Evolutionary conservation across 2,888 invertebrate species (phyloP).

Genomic region (Phytoseiulus persimilis): DNA sequence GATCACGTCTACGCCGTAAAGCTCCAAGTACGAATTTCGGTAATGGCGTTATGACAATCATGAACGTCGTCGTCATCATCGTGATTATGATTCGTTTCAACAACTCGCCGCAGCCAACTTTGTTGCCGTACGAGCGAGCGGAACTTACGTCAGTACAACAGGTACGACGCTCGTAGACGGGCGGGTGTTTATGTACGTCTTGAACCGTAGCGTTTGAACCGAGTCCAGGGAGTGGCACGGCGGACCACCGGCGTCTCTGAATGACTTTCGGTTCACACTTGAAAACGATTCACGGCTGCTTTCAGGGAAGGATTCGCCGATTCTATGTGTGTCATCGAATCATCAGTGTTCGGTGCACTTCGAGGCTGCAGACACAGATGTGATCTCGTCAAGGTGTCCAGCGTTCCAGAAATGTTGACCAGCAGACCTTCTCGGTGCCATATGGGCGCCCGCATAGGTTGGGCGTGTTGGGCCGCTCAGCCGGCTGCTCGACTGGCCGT

Average conservation of each 20-base stretch:
- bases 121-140: background rate
- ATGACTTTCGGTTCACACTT: too few relatives aligned
- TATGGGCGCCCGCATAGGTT: background rate
- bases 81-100: background rate
- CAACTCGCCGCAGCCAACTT: background rate
- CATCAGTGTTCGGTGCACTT: background rate
- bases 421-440: background rate
- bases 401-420: background rate
- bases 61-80: background rate
- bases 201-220: too few relatives aligned
- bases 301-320: too few relatives aligned
- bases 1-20: conserved; percentile 5
- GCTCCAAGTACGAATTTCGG: background rate
- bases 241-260: too few relatives aligned
- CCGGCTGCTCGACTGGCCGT: background rate
- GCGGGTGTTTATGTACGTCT: background rate
- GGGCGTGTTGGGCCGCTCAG: background rate
- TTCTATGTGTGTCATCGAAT: background rate
- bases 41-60: conserved; percentile 5
- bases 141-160: background rate
- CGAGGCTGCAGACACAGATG: background rate
- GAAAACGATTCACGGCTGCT: too few relatives aligned
- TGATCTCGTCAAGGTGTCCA: background rate
- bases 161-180: background rate
- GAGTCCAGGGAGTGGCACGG: too few relatives aligned